Conservation (phyloP, 2,113 vertebrate genomes). For the Haliaeetus leucogaster region DNA sequence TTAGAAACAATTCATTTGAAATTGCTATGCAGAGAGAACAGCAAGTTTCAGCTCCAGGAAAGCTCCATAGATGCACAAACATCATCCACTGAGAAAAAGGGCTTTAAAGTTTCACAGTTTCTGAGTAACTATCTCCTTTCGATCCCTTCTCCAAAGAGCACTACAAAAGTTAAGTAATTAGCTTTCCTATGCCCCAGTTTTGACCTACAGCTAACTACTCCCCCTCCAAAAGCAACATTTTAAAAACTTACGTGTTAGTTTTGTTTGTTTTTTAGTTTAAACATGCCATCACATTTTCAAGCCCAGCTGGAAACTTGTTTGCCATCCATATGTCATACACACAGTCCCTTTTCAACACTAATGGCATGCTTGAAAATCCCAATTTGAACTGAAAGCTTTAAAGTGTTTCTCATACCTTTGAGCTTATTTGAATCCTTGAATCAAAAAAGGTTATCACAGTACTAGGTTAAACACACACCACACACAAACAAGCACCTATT, state of each 20-base stretch:
- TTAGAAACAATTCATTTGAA: conserved; percentile 52
- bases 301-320: not conserved
- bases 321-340: not conserved
- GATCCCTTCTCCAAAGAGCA: not conserved
- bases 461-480: not conserved
- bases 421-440: not conserved
- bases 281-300: not conserved
- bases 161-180: not conserved
- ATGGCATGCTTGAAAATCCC: not conserved
- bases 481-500: not conserved
- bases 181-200: not conserved
- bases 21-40: conserved; percentile 43
- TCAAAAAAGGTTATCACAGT: not conserved
- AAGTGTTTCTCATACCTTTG: not conserved
- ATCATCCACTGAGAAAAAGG: not conserved
- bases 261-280: not conserved
- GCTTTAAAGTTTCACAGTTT: not conserved
- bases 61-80: not conserved
- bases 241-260: not conserved
- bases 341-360: not conserved
- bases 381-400: not conserved
- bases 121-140: not conserved
- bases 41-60: conserved; percentile 28
- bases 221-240: not conserved
- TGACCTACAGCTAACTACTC: not conserved